Percentiles rank a stretch among this genome's conserved stretches.
Conservation (phyloP, 2,888 invertebrate genomes). For the Oxystoma pomonae region DNA sequence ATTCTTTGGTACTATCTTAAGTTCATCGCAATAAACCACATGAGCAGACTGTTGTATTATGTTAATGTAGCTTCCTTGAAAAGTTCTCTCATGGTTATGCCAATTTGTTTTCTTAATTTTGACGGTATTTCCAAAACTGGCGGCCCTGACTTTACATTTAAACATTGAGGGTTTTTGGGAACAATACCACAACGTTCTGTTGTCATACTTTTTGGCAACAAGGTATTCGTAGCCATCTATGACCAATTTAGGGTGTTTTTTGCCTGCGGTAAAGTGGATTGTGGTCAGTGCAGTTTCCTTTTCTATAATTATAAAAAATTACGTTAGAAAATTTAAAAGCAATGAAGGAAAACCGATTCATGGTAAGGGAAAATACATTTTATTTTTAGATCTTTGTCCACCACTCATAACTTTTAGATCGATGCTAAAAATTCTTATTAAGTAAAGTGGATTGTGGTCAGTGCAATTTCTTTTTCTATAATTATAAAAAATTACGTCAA, state of each 20-base stretch:
- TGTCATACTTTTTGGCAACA: conserved; percentile 23
- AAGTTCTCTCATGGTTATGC: background rate
- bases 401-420: too few relatives aligned
- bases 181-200: conserved; percentile 30
- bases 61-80: background rate
- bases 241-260: conserved; percentile 32
- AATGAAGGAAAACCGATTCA: too few relatives aligned
- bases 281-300: too few relatives aligned
- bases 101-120: conserved; percentile 10
- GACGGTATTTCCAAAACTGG: conserved; percentile 24
- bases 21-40: background rate
- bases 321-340: too few relatives aligned
- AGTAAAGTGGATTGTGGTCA: too few relatives aligned
- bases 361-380: too few relatives aligned
- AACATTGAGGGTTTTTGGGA: conserved; percentile 21
- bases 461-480: too few relatives aligned
- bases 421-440: too few relatives aligned
- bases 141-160: conserved; percentile 25
- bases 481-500: too few relatives aligned
- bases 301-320: too few relatives aligned
- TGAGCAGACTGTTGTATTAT: background rate
- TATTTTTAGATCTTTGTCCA: too few relatives aligned
- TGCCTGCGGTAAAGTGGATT: conserved; percentile 29
- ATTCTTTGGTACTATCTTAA: too few relatives aligned
- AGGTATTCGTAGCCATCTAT: conserved; percentile 31